Evolutionary conservation across 2,888 invertebrate species (phyloP), one percentile per base, ranked within the genome.

Genomic region (Eilema griseolum): DNA sequence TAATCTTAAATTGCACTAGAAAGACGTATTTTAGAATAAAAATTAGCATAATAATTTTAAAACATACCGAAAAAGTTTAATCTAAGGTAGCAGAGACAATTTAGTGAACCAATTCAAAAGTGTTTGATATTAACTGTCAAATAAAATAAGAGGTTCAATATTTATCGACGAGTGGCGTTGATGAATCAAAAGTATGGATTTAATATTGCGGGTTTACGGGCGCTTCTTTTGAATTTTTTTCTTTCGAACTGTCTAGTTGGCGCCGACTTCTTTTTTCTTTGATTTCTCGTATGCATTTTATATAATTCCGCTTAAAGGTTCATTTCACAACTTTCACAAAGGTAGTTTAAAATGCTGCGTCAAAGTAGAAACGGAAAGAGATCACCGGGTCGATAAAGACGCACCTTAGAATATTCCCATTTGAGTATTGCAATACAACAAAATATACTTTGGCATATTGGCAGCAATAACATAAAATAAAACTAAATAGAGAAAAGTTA

Each of bases 391-490:
- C 16, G 46, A 46, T 46, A 41, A 20, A 20, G 46, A 46, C 12
- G 46, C 46, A n/a, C 52, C 10, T 52, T 10, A 20, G 10, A 52
- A 52, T 52, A 20, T n/a, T 20, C 20, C 8, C 20, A 57, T 65
- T 31, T 56, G n/a, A 60, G 41, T 79, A 61, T 28, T 46, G 41
- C n/a, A 37, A 28, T 52, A 37, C 31, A 56, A 52, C 26, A 62
- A 63, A 37, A 66, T 33, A 72, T 64, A 70, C 69, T 67, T 67
- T 70, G 57, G 57, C 66, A 57, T 57, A 57, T 37, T 66, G 24
- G 28, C 56, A 66, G 24, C 4, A 28, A n/a, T 10, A 59, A 59
- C 57, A 4, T 65, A 52, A 64, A 37, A 16, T 26, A n/a, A 16
- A 65, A 20, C 41, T 24, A 20, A 1, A 3, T 8, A 46, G 26